These are phyloP conservation scores for Diarsia rubi DNA, from an alignment of 2,888 invertebrate genomes.

Conservation along the genomic window DNA sequence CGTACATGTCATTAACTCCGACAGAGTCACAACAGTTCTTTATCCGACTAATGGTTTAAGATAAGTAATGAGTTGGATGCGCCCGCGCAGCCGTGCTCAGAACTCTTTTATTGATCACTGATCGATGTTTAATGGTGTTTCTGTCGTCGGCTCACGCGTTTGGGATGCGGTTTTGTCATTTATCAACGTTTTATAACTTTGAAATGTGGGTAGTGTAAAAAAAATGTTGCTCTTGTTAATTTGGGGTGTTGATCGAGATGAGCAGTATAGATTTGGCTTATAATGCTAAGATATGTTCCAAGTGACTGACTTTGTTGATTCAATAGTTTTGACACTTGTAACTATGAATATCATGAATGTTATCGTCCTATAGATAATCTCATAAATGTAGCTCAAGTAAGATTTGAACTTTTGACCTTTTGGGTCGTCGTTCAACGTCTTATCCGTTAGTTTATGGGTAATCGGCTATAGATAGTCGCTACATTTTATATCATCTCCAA, in stretches of 20 bases:
- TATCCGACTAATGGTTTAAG: slow-evolving; percentile 82
- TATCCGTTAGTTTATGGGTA: slow-evolving; percentile 38
- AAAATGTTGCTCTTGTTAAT: not conserved
- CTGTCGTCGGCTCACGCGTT: slow-evolving; percentile 63
- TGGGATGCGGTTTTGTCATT: slow-evolving; percentile 63
- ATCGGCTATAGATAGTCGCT: not conserved
- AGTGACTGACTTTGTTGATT: no score
- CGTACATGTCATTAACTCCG: slow-evolving; percentile 68
- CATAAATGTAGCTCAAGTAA: not conserved
- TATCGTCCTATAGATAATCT: not conserved
- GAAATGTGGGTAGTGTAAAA: slow-evolving; percentile 23
- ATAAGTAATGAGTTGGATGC: slow-evolving; percentile 81
- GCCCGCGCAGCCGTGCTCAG: slow-evolving; percentile 77
- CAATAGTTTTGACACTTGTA: not conserved
- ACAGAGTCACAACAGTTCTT: slow-evolving; percentile 78
- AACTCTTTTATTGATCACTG: slow-evolving; percentile 79
- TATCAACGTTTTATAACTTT: slow-evolving; percentile 55
- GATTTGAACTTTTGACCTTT: slow-evolving; percentile 30
- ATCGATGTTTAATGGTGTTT: slow-evolving; percentile 80
- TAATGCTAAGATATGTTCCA: not conserved
- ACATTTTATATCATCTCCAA: slow-evolving; percentile 4
- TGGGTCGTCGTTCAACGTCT: slow-evolving; percentile 24
- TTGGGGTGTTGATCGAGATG: slow-evolving; percentile 25
- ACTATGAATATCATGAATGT: not conserved
- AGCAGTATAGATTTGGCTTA: slow-evolving; percentile 7